These are phyloP conservation scores for Myotis brandtii DNA, from an alignment of 2,113 vertebrate species.

Conservation along the genomic window DNA sequence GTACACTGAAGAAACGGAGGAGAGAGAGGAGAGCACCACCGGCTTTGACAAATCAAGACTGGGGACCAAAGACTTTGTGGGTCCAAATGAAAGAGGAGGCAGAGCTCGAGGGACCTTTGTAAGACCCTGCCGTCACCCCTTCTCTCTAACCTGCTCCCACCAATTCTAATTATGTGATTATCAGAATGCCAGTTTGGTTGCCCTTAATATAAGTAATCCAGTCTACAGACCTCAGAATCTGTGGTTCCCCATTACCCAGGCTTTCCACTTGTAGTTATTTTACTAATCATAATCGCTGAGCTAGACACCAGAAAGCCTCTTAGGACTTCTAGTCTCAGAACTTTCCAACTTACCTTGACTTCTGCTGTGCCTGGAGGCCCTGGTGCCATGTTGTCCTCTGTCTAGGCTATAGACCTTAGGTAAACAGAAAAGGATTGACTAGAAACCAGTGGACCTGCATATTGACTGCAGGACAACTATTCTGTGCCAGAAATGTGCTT, in stretches of 20 bases:
- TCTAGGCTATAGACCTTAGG: neutral
- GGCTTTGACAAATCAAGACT: conserved; percentile 90
- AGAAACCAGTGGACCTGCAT: neutral
- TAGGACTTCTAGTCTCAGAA: neutral
- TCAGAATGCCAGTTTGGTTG: neutral
- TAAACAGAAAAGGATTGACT: neutral
- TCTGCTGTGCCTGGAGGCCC: fast-evolving
- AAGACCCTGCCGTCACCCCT: conserved; percentile 80
- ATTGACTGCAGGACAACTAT: neutral
- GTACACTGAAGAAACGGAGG: conserved; percentile 88
- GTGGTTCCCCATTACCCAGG: neutral
- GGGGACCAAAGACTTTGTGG: conserved; percentile 89
- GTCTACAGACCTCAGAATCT: neutral
- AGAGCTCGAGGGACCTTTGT: conserved; percentile 92
- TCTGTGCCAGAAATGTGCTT: neutral
- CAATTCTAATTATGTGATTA: neutral
- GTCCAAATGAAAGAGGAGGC: conserved; percentile 88
- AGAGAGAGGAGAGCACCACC: conserved; percentile 89
- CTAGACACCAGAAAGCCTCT: neutral
- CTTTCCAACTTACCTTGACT: neutral
- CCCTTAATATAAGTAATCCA: neutral
- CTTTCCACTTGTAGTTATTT: neutral
- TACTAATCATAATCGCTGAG: neutral
- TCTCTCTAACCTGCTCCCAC: neutral
- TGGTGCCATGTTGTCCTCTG: neutral